A percentile compares a stretch with the other conserved stretches of the same genome.
These are phyloP conservation scores for Phenacoccus solenopsis DNA, from an alignment of 1,140 invertebrate genomes.

Conservation along the genomic window DNA sequence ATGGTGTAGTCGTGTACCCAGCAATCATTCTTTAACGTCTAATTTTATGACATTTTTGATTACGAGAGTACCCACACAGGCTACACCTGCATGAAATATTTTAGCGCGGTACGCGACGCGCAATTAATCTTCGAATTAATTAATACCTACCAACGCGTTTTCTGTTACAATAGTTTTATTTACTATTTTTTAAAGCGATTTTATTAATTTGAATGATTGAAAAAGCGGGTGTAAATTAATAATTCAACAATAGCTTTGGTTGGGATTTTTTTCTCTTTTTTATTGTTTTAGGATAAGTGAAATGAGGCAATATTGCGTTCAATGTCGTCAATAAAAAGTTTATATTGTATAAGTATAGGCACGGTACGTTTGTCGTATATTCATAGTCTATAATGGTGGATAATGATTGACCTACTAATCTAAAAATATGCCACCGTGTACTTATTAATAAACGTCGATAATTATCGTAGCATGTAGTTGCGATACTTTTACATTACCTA, in stretches of 20 bases:
- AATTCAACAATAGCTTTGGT: conserved; percentile 6
- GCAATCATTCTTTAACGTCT: no score
- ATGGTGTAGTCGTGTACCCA: no score
- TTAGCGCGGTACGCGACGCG: neutral
- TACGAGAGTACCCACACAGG: neutral
- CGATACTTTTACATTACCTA: no score
- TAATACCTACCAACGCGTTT: no score
- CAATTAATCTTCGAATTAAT: neutral
- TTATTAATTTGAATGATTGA: neutral
- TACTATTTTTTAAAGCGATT: no score
- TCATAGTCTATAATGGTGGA: neutral
- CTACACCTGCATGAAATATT: neutral
- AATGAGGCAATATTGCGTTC: conserved; percentile 12
- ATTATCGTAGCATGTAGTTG: no score
- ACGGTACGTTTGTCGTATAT: no score
- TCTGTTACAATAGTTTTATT: neutral
- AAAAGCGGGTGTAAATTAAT: neutral
- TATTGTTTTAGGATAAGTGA: conserved; percentile 17
- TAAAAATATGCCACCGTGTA: conserved; percentile 10
- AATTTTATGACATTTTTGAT: neutral
- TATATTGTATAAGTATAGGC: no score
- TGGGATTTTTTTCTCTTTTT: conserved; percentile 7
- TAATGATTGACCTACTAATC: conserved; percentile 9
- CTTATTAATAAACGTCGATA: neutral
- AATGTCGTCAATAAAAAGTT: conserved; percentile 15